Evolutionary conservation across 1,140 invertebrate species (phyloP).

Genomic region (Popillia japonica): DNA sequence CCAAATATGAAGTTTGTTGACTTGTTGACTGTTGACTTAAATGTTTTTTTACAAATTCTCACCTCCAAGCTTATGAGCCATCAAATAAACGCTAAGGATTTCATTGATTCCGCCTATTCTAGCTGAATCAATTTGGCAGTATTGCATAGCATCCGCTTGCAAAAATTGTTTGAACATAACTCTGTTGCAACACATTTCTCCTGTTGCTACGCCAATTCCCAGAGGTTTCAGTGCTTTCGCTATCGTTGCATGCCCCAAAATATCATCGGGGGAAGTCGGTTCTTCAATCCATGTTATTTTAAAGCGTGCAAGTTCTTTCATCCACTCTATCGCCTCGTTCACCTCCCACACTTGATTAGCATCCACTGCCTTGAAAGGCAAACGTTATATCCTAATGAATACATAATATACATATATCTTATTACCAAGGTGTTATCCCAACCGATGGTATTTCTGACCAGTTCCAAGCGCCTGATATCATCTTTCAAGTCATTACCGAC

Average conservation of each 20-base stretch:
- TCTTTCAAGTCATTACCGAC: conserved; percentile 84
- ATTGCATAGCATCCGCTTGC: conserved; percentile 80
- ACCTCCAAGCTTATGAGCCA: conserved; percentile 82
- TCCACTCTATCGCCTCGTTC: conserved; percentile 84
- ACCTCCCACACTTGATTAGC: conserved; percentile 94
- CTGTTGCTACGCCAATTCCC: conserved; percentile 86
- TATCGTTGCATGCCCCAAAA: conserved; percentile 84
- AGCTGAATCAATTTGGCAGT: conserved; percentile 90
- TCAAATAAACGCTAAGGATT: conserved; percentile 85
- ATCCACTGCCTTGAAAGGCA: conserved; percentile 78
- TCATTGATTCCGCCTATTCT: conserved; percentile 90
- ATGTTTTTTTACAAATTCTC: not conserved
- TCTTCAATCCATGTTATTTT: conserved; percentile 92
- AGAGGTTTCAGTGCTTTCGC: conserved; percentile 69
- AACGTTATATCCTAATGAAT: not conserved
- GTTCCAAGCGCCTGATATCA: conserved; percentile 74
- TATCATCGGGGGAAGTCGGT: conserved; percentile 91
- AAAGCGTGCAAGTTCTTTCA: conserved; percentile 77
- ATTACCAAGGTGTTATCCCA: conserved; percentile 74
- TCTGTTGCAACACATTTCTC: conserved; percentile 91
- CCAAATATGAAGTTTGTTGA: no score
- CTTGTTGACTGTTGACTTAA: no score
- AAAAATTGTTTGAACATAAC: conserved; percentile 94
- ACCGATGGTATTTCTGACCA: conserved; percentile 82
- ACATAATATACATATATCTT: not conserved